Base-by-base conservation (phyloP, 2,888 invertebrate species). In the Thymelicus acteon region DNA sequence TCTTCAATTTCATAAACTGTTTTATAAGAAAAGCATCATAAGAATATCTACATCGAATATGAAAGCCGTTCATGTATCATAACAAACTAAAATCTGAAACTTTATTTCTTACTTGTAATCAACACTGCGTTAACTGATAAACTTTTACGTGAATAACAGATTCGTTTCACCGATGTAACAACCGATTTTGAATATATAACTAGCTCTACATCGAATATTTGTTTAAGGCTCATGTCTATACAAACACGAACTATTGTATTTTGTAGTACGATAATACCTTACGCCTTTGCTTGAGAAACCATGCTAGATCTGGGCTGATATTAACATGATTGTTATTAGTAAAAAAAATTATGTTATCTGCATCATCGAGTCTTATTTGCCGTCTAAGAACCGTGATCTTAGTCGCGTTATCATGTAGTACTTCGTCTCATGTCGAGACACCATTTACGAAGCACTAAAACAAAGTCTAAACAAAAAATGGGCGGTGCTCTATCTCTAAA, bases 401-500 rank as follows among this genome's bases (percentile, higher is more conserved):
- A 19, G 19, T 19, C 19, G 19, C n/a, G n/a, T n/a, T n/a, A n/a
- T n/a, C n/a, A n/a, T 19, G 19, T 19, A 19, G 19, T 19, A 19
- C 19, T 19, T 19, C 19, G 19, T 19, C 19, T 19, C 19, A 2
- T 19, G 19, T 19, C 0, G 31, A 31, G 31, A 31, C 31, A 31
- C 31, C 31, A 5, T 39, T 31, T 58, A 67, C 60, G 67, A 52
- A 7, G 8, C 63, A 48, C 10, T 57, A 62, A 60, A 70, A 49
- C 58, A 31, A 58, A 63, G 48, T 64, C 60, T 0, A 37, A 52
- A 63, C 58, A 69, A 69, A 69, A 69, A 69, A 60, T 49, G 48
- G 58, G 24, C 24, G 47, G 70, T 65, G 71, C 66, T 65, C n/a
- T 66, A 66, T 71, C 71, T 8, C 60, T 39, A 61, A 71, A 66